phyloP scores from a whole-genome alignment of 2,797 vertebrate species.

The Tiaroga cobitis region DNA sequence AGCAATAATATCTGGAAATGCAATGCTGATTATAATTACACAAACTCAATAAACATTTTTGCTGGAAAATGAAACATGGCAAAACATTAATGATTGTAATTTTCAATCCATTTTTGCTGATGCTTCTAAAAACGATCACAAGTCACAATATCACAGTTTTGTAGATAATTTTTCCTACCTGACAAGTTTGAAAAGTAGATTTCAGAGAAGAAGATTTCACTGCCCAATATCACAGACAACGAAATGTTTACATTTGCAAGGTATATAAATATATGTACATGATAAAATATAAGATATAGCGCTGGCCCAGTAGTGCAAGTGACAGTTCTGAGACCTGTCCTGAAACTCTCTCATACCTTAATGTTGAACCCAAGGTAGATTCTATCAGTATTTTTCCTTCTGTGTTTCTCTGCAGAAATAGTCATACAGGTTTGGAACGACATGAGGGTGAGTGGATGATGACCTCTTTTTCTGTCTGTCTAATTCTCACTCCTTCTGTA shows the following conservation, averaged over 20 bases:
- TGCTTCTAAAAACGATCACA: not conserved
- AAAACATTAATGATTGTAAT: not conserved
- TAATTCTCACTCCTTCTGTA: not conserved
- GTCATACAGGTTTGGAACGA: not conserved
- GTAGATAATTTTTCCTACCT: too few relatives aligned
- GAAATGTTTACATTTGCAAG: too few relatives aligned
- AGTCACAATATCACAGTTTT: not conserved
- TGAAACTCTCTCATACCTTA: not conserved
- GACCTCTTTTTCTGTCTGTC: not conserved
- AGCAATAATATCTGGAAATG: too few relatives aligned
- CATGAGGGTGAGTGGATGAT: not conserved
- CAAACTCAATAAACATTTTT: not conserved
- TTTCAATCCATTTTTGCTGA: not conserved
- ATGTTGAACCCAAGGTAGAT: not conserved
- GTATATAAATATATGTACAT: not conserved
- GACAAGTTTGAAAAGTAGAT: too few relatives aligned
- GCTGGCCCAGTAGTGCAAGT: not conserved
- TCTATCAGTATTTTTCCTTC: not conserved
- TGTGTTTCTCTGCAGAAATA: constrained; percentile 3
- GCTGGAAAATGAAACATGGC: not conserved
- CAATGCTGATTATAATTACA: too few relatives aligned
- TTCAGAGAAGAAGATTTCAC: too few relatives aligned
- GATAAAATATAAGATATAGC: not conserved
- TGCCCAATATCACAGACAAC: too few relatives aligned
- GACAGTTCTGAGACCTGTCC: not conserved